Conservation (phyloP, 2,113 vertebrate species). For the Plecturocebus donacophilus region DNA sequence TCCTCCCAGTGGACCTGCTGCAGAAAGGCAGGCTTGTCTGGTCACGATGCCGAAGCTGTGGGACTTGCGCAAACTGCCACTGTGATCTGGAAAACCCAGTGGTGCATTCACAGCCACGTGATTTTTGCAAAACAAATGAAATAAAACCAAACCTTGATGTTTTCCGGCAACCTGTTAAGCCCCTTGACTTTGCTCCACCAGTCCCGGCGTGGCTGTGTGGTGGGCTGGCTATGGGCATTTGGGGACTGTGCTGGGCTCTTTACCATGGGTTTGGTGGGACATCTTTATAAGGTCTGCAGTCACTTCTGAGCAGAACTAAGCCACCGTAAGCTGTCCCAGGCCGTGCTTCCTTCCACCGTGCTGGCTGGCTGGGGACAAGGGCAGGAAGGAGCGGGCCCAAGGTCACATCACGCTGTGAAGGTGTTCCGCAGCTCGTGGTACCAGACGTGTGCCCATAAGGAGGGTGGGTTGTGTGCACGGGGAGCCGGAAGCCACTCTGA, state of each 20-base stretch:
- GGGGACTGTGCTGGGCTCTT: fast-evolving
- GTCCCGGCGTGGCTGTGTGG: fast-evolving
- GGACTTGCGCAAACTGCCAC: fast-evolving
- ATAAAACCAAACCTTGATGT: not conserved
- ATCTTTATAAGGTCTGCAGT: fast-evolving
- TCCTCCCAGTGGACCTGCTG: not conserved
- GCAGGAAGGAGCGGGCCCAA: fast-evolving
- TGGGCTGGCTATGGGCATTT: not conserved
- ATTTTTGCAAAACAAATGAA: not conserved
- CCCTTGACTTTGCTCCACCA: not conserved
- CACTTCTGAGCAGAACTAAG: not conserved
- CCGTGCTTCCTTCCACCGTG: fast-evolving
- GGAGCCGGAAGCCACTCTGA: fast-evolving
- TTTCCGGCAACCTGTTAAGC: not conserved
- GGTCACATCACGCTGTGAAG: fast-evolving
- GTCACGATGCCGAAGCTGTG: fast-evolving
- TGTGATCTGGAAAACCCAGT: not conserved
- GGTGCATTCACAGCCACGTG: fast-evolving
- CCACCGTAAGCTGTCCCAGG: fast-evolving
- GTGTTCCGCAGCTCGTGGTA: fast-evolving
- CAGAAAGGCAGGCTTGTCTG: fast-evolving
- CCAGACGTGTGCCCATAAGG: no score
- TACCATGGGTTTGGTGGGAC: not conserved
- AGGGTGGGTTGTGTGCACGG: fast-evolving
- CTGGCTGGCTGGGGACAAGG: fast-evolving